Base-by-base conservation (phyloP, 2,888 invertebrate genomes). In the Eustalomyia histrio region DNA sequence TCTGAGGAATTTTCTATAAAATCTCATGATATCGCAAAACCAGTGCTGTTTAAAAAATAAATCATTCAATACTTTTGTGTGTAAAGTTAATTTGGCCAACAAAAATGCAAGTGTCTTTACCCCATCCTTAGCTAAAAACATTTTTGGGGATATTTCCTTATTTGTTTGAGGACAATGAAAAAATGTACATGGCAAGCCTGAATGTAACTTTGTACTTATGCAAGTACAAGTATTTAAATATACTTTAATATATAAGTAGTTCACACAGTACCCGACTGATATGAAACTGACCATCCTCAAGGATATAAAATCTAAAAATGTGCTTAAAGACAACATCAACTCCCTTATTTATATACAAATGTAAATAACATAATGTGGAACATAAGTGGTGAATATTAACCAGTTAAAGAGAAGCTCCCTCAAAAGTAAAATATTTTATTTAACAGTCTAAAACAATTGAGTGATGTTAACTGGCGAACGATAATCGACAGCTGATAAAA, bases 271-370 rank as follows among this genome's bases (percentile, higher is more conserved):
- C 17, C 17, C 52, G 16, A 60, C 17, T 52, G 24, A n/a, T 8
- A 16, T 60, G 68, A 50, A 57, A 73, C 79, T 79, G 72, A 79
- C 79, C 79, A 68, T 68, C 63, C 72, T 57, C 57, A 79, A 68
- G 61, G 55, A 52, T 47, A 47, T n/a, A 29, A 55, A 53, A 47
- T 55, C 47, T 60, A 68, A 35, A 63, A 79, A 63, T 73, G 50
- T 67, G 50, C 61, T 50, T 68, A 50, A 21, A 14, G 33, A 53
- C n/a, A 1, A 14, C 52, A 63, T 55, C 71, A 33, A 72, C 64
- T 65, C 60, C 76, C 64, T 43, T 71, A 65, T 71, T 71, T 53
- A 64, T 52, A 57, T n/a, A 29, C n/a, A 14, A 52, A 18, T 33
- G 21, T 43, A 29, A n/a, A 17, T 43, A 75, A 75, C 39, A 67